Evolutionary conservation across 2,888 invertebrate species (phyloP).

Genomic region (Acholoe squamosa): DNA sequence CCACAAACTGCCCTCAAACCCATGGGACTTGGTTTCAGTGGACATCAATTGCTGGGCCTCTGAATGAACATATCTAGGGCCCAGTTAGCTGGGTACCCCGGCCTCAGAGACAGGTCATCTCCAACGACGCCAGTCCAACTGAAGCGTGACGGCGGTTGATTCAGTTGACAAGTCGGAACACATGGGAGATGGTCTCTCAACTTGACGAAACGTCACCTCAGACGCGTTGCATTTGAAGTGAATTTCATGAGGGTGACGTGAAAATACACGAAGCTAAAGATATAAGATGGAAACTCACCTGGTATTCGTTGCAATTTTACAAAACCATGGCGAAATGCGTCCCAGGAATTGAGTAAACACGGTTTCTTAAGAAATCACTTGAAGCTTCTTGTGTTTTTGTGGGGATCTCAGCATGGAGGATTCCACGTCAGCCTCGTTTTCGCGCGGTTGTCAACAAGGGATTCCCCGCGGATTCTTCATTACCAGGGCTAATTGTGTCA

Average conservation of each 20-base stretch:
- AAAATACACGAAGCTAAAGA: neutral
- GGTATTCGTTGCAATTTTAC: neutral
- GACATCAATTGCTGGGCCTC: too few relatives aligned
- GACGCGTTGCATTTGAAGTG: constrained; percentile 26
- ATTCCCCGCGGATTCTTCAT: neutral
- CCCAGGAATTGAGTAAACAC: neutral
- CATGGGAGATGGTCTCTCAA: neutral
- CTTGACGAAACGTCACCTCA: constrained; percentile 4
- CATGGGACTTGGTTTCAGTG: too few relatives aligned
- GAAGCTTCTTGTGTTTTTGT: constrained; percentile 47
- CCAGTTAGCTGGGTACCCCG: too few relatives aligned
- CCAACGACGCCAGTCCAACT: constrained; percentile 45
- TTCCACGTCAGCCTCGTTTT: constrained; percentile 53
- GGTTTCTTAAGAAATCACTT: neutral
- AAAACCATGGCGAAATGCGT: neutral
- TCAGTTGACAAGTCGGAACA: constrained; percentile 49
- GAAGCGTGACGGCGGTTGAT: constrained; percentile 48
- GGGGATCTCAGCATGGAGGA: constrained; percentile 30
- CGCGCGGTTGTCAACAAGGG: constrained; percentile 44
- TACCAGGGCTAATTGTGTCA: neutral
- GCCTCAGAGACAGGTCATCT: constrained; percentile 36
- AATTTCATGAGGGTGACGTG: neutral
- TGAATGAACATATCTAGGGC: too few relatives aligned
- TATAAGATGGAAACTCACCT: neutral
- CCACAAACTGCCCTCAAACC: too few relatives aligned